phyloP scores from a whole-genome alignment of 2,797 vertebrate species.

The Choloepus didactylus region DNA sequence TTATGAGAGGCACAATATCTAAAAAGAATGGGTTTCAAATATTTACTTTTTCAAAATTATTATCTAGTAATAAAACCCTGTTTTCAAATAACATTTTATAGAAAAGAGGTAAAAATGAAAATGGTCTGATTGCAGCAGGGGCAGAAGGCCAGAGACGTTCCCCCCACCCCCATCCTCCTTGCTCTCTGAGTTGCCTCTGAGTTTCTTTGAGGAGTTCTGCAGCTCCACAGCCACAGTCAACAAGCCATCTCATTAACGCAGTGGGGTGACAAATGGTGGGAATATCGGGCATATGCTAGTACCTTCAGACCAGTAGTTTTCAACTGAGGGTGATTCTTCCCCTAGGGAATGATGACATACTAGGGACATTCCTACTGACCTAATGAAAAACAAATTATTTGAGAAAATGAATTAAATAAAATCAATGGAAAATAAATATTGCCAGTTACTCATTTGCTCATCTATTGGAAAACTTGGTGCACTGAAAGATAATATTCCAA shows the following conservation, averaged over 20 bases:
- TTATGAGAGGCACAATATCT: neutral
- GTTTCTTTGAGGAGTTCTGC: neutral
- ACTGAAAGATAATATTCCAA: neutral
- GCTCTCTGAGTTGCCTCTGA: neutral
- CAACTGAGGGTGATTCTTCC: neutral
- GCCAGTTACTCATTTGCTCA: neutral
- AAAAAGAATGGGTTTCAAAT: neutral
- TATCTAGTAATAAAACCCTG: neutral
- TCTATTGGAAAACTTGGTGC: neutral
- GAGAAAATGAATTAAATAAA: neutral
- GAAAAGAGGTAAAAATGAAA: neutral
- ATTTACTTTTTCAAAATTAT: neutral
- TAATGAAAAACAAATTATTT: neutral
- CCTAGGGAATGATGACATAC: neutral
- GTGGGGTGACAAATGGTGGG: neutral
- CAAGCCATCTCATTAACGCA: neutral
- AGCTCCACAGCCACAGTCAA: neutral
- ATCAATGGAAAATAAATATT: neutral
- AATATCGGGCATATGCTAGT: neutral
- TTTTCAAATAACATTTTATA: slow-evolving; percentile 11
- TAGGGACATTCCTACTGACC: neutral
- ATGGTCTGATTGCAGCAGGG: neutral
- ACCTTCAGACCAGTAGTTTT: neutral
- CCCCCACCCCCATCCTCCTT: rapidly evolving
- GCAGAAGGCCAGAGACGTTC: neutral